Evolutionary conservation across 2,797 vertebrate species (phyloP).

Genomic region (Atherinosoma microstoma): DNA sequence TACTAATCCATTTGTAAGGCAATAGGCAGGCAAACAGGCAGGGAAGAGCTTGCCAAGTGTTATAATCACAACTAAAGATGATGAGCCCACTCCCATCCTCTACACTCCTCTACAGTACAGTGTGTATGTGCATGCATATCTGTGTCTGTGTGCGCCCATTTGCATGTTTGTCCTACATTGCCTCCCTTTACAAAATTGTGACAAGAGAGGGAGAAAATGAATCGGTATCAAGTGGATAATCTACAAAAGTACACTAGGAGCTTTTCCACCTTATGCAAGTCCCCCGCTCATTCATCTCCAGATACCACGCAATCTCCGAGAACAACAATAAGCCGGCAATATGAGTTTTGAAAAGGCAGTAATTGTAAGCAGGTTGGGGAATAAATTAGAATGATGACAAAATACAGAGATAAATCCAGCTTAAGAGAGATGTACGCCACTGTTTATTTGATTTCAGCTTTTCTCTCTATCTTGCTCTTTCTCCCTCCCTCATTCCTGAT

Average conservation of each 20-base stretch:
- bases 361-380: constrained; percentile 81
- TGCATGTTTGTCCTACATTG: constrained; percentile 75
- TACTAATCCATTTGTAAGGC: constrained; percentile 84
- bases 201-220: constrained; percentile 75
- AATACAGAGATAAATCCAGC: constrained; percentile 82
- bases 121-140: constrained; percentile 31
- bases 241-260: constrained; percentile 78
- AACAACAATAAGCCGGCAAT: constrained; percentile 65
- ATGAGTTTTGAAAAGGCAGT: constrained; percentile 77
- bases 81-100: constrained; percentile 80
- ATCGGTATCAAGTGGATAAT: constrained; percentile 81
- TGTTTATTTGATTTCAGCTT: constrained; percentile 79
- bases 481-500: constrained; percentile 71
- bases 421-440: constrained; percentile 78
- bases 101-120: constrained; percentile 55
- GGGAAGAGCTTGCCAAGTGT: constrained; percentile 80
- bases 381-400: constrained; percentile 83
- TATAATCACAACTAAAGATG: constrained; percentile 83
- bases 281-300: constrained; percentile 72
- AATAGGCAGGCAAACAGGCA: constrained; percentile 81
- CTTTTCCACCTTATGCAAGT: constrained; percentile 78
- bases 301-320: constrained; percentile 75
- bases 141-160: constrained; percentile 34
- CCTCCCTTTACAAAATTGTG: constrained; percentile 72
- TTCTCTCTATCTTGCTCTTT: constrained; percentile 64